Evolutionary conservation across 2,797 vertebrate genomes (phyloP), one percentile per base, ranked within the genome.

Genomic region (Lepilemur ruficaudatus): DNA sequence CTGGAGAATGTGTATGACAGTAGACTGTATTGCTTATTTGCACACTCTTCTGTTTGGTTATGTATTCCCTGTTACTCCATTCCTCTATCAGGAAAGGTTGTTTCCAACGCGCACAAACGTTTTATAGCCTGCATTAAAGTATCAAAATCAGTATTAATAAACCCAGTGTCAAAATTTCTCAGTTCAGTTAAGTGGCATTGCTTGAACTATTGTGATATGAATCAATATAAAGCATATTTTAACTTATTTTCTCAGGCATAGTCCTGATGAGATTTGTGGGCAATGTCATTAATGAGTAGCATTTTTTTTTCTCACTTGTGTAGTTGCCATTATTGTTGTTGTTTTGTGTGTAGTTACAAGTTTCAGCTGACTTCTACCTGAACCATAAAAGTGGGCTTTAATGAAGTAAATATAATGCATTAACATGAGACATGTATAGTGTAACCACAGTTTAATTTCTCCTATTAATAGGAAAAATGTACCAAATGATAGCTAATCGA

Each of bases 101-200:
- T 85, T 92, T 23, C 4, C 75, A 89, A 10, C n/a, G 25, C 18
- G 17, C 22, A 48, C 22, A 30, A 32, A 50, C 14, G n/a, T 89
- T 96, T 78, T 89, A 65, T 84, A 95, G 22, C 14, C 32, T 84
- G 20, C 14, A 20, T 67, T 90, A 48, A 67, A 50, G 28, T 82
- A 91, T 73, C 57, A 80, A 55, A 63, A 69, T 91, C 23, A 72
- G 50, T 73, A 93, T 55, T 80, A 82, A 93, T 80, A 89, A 79
- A 46, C 15, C 25, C 17, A 83, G 25, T 41, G 41, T 63, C 67
- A 81, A 65, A 48, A 32, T 67, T 38, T 25, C 89, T 91, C 75
- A 63, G 23, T 89, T 93, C 70, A 63, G 28, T 83, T 87, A 89
- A 95, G 65, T 87, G 50, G 2, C 6, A 52, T 41, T 78, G 4